A percentile compares a stretch with the other conserved stretches of the same genome.
Conservation (phyloP, 2,888 invertebrate species). For the Nephrocerus scutellatus region DNA sequence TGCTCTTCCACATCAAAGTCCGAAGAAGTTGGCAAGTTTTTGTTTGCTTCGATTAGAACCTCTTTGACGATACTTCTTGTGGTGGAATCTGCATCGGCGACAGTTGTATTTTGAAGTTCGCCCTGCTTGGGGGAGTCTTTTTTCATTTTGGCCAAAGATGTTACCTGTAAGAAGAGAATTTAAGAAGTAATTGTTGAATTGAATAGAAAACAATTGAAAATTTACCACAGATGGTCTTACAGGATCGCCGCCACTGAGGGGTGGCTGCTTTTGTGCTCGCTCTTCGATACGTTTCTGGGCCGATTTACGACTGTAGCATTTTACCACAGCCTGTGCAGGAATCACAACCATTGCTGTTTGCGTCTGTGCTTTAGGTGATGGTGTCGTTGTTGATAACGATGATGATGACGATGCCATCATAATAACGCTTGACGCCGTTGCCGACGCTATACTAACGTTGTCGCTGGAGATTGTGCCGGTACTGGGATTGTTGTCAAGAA, state of each 20-base stretch:
- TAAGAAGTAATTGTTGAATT: too few species aligned
- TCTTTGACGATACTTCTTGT: slow-evolving; percentile 32
- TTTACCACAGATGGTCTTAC: too few species aligned
- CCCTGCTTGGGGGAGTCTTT: slow-evolving; percentile 35
- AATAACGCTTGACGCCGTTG: neutral
- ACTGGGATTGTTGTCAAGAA: neutral
- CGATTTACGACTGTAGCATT: too few species aligned
- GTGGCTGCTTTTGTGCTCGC: slow-evolving; percentile 37
- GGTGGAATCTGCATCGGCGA: slow-evolving; percentile 36
- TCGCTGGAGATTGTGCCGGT: neutral
- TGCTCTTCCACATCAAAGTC: slow-evolving; percentile 25
- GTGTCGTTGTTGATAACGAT: slow-evolving; percentile 10
- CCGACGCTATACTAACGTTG: neutral
- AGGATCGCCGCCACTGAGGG: too few species aligned
- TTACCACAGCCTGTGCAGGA: too few species aligned
- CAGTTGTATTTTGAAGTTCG: slow-evolving; percentile 29
- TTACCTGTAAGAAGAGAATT: too few species aligned
- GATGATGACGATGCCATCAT: slow-evolving; percentile 15
- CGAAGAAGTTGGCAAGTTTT: slow-evolving; percentile 10
- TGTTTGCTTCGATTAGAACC: slow-evolving; percentile 31
- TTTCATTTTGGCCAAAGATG: too few species aligned
- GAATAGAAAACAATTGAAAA: too few species aligned
- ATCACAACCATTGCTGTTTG: too few species aligned
- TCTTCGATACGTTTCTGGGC: slow-evolving; percentile 37
- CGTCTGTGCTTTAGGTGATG: slow-evolving; percentile 1